Evolutionary conservation across 37 sponge, comb jelly and placozoan species (phyloP), one percentile per base, ranked within the genome.

Genomic region (Ephydatia muelleri): DNA sequence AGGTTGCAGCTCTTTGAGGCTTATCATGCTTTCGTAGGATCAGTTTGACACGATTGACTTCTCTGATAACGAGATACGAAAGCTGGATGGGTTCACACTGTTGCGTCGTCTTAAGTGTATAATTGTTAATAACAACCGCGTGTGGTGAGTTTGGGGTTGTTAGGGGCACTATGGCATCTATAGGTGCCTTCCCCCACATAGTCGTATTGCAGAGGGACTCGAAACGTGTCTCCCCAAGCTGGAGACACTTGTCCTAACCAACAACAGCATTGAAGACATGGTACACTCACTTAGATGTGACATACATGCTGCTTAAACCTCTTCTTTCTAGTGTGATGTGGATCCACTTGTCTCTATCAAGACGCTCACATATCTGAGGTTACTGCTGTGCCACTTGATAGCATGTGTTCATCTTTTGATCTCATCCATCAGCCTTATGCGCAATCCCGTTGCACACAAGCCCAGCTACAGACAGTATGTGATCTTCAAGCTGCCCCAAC

Each of bases 31-130:
- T 72, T 49, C 49, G 12, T 49, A 95, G 95, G 93, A 92, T 84
- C 99, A 98, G 82, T 98, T 98, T 89, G 99, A 98, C 76, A 90
- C 93, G 25, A 91, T 96, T 77, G 99, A 98, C 73, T 85, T 98
- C 75, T 98, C 99, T 29, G 96, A 98, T 72, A 98, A 98, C 87
- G 99, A 96, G 70, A 96, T 98, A 25, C 87, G 94, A 1, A 94
- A 89, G 39, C 34, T 98, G 39, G 99, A 98, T 49, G 99, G 99
- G 9, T 98, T 98, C 72, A 95, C 99, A 27, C 77, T 92, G 13
- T 84, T 98, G n/a, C 73, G 43, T 0, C 72, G 99, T n/a, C 89
- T 98, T n/a, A 94, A 93, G 77, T 68, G 73, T 25, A 29, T 98
- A 8, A 35, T 98, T 21, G 19, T 92, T 38, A 94, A 92, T 88